phyloP scores from a whole-genome alignment of 2,888 invertebrate species.

The Microctonus brassicae region DNA sequence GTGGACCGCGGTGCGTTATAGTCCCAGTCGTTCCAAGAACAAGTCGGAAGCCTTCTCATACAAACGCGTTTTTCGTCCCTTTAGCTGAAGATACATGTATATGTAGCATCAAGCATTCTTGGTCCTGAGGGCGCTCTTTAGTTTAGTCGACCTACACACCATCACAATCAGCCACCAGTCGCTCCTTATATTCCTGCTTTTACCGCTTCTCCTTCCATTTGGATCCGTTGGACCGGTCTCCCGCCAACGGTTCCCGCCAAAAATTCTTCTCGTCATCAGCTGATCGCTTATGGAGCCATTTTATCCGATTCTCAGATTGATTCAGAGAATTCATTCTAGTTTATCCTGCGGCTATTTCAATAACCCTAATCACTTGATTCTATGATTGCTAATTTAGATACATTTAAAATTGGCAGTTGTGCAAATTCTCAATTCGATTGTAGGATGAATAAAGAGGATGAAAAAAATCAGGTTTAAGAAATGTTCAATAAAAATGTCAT shows the following conservation, averaged over 20 bases:
- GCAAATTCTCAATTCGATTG: no score
- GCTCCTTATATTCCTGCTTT: background rate
- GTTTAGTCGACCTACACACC: conserved; percentile 3
- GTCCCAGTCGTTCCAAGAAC: conserved; percentile 8
- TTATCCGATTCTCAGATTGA: no score
- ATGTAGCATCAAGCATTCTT: background rate
- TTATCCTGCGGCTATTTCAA: background rate
- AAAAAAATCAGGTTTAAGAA: no score
- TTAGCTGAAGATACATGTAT: background rate
- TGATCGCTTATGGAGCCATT: no score
- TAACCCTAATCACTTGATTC: no score
- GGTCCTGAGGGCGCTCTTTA: background rate
- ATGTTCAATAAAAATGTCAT: conserved; percentile 50
- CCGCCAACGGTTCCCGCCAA: conserved; percentile 41
- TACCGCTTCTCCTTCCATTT: background rate
- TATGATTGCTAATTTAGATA: no score
- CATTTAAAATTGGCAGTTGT: no score
- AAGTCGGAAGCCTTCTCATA: conserved; percentile 41
- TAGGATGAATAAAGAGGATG: no score
- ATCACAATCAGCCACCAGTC: background rate
- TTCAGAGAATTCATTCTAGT: background rate
- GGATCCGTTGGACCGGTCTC: conserved; percentile 31
- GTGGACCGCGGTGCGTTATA: conserved; percentile 5
- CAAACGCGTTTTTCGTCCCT: conserved; percentile 2
- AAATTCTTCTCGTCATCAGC: conserved; percentile 7